Evolutionary conservation across 2,113 vertebrate genomes (phyloP).

Genomic region (Oriolus oriolus): DNA sequence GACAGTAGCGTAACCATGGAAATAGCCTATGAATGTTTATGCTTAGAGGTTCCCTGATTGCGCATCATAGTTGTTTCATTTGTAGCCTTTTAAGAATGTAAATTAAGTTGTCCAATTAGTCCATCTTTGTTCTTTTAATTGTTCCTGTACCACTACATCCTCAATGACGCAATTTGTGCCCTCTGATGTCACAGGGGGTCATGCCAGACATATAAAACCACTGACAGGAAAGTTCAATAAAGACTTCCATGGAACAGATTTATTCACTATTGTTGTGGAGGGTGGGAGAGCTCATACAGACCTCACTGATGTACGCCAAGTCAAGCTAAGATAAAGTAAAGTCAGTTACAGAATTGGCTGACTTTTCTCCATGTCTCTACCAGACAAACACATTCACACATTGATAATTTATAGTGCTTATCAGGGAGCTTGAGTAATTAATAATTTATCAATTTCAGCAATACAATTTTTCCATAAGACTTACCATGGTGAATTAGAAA

Average conservation of each 20-base stretch:
- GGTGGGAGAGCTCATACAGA: neutral
- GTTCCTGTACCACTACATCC: neutral
- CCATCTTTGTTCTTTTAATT: constrained; percentile 60
- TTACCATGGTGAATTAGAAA: neutral
- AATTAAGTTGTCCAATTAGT: constrained; percentile 39
- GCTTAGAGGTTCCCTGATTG: neutral
- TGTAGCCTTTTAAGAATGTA: constrained; percentile 38
- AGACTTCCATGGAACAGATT: neutral
- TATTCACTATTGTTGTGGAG: neutral
- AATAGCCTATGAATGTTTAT: neutral
- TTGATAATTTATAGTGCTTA: neutral
- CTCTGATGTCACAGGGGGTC: neutral
- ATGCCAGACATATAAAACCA: neutral
- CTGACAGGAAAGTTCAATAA: neutral
- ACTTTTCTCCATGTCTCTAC: neutral
- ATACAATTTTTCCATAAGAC: neutral
- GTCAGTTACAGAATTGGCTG: neutral
- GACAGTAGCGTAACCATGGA: neutral
- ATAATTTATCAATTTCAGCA: neutral
- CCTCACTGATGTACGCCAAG: neutral
- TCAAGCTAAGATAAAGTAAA: neutral
- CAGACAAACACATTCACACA: neutral
- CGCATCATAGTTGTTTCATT: neutral
- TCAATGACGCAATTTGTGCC: neutral
- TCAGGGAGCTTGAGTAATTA: neutral